Evolutionary conservation across 1,140 invertebrate species (phyloP), one percentile per base, ranked within the genome.

Genomic region (Atta colombica): DNA sequence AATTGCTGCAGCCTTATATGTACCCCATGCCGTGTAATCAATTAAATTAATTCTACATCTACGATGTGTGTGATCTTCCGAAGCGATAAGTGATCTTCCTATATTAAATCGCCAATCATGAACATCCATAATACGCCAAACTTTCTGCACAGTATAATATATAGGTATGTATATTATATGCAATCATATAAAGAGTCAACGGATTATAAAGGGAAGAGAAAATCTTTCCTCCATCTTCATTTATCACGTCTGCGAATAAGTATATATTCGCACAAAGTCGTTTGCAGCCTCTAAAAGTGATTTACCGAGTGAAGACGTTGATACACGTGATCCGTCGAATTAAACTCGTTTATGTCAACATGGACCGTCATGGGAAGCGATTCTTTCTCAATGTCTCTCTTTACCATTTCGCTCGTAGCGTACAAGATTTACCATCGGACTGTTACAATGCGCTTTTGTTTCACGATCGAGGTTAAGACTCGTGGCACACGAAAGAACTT

Each of bases 281-380:
- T 69, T 69, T 14, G 8, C 28, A 10, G 7, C 16, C 51, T 18
- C 14, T 49, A 39, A 35, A 53, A 31, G 65, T 49, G 18, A 49
- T 61, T 2, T 16, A 74, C 25, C 18, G n/a, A 53, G 39, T 18
- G 10, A 77, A 75, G 45, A 61, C 8, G 16, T 45, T 21, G 18
- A 65, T 68, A 68, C 81, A 63, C 58, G 61, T 55, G 82, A 63
- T 77, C 49, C 60, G 35, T 85, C 72, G 72, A 84, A 18, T 61
- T 49, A 77, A 49, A 58, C 72, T 75, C 72, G 72, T 77, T 85
- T 85, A 55, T 28, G 63, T 68, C 74, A 60, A 45, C 61, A 51
- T 39, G 72, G 58, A 25, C 12, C 71, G 18, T 21, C 58, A 60
- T 39, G 28, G 39, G 8, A 65, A 77, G 16, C 16, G 16, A 49